Conservation (phyloP, 2,888 invertebrate genomes). For the Biston betularia region DNA sequence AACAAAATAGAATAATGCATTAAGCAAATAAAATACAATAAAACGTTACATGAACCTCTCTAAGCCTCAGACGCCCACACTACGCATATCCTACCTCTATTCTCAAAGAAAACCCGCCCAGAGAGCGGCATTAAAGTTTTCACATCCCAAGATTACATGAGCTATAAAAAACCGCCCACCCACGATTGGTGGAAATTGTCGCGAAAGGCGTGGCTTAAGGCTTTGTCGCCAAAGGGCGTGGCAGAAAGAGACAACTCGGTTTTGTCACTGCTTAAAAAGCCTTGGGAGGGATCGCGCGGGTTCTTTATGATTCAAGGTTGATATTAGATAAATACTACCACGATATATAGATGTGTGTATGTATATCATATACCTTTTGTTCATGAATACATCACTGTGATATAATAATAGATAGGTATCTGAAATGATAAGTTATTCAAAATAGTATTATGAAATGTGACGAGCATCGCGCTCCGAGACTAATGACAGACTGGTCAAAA, state of each 20-base stretch:
- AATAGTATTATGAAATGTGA: too few relatives aligned
- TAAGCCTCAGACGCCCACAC: conserved; percentile 12
- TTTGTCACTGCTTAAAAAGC: conserved; percentile 81
- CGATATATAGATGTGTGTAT: background rate
- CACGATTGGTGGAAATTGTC: conserved; percentile 80
- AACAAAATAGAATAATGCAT: background rate
- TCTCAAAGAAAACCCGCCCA: conserved; percentile 32
- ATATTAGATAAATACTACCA: background rate
- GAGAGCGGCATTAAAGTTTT: conserved; percentile 42
- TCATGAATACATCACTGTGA: background rate
- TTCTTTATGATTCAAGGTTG: conserved; percentile 18
- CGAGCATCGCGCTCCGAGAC: too few relatives aligned
- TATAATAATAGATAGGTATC: too few relatives aligned
- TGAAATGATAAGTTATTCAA: too few relatives aligned
- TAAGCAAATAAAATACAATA: background rate
- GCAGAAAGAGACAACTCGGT: conserved; percentile 64
- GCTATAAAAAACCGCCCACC: conserved; percentile 61
- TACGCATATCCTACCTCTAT: conserved; percentile 3
- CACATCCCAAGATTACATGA: conserved; percentile 44
- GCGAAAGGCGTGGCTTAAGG: conserved; percentile 74
- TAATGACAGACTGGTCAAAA: too few relatives aligned
- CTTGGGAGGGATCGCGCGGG: conserved; percentile 51
- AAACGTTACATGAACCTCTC: background rate
- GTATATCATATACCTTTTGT: background rate
- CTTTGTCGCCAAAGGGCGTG: conserved; percentile 84